phyloP scores from a whole-genome alignment of 1,140 invertebrate genomes.

The Colletes gigas region DNA sequence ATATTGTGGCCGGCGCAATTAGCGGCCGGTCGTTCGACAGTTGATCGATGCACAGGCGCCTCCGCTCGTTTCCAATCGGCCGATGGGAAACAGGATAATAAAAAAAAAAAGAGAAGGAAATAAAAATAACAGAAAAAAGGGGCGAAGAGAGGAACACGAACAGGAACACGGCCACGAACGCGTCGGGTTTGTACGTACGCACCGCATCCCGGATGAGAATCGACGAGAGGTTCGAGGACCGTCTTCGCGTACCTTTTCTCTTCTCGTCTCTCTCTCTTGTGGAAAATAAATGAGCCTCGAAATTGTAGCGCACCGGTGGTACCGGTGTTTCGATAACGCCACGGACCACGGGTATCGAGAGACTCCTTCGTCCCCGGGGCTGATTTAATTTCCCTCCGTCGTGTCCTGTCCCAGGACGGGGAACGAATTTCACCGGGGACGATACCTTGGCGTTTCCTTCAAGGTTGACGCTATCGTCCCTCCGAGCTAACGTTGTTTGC shows the following conservation, averaged over 20 bases:
- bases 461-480: too few relatives aligned
- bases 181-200: too few relatives aligned
- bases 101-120: too few relatives aligned
- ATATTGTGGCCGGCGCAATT: slow-evolving; percentile 68
- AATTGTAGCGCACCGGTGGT: slow-evolving; percentile 5
- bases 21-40: slow-evolving; percentile 65
- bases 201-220: not conserved
- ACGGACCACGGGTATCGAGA: not conserved
- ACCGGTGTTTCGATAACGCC: slow-evolving; percentile 11
- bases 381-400: not conserved
- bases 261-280: too few relatives aligned
- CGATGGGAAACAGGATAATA: slow-evolving; percentile 15
- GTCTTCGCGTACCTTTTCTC: too few relatives aligned
- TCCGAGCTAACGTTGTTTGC: too few relatives aligned
- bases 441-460: not conserved
- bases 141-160: slow-evolving; percentile 1
- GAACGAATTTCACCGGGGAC: not conserved
- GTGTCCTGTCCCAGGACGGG: not conserved
- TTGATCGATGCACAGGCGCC: slow-evolving; percentile 67
- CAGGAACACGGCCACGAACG: not conserved
- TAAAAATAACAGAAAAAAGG: not conserved
- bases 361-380: not conserved
- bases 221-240: not conserved
- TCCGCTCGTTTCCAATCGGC: slow-evolving; percentile 29
- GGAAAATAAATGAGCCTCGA: slow-evolving; percentile 26